phyloP scores from a whole-genome alignment of 2,888 invertebrate genomes.

The Pteria penguin region DNA sequence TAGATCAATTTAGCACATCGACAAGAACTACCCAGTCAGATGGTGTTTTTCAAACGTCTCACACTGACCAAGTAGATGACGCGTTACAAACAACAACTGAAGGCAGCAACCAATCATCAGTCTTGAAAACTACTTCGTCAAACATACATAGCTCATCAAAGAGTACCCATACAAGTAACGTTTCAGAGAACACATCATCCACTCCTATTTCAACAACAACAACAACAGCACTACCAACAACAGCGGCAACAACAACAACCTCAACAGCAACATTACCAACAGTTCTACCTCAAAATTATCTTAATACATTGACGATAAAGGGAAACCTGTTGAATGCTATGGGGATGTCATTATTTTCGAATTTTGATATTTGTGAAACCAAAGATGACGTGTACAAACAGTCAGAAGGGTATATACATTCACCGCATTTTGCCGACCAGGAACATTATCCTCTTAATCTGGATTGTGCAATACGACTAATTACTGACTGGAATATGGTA shows the following conservation, averaged over 20 bases:
- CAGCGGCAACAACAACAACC: neutral
- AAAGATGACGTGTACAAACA: neutral
- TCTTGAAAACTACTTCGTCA: neutral
- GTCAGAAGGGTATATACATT: neutral
- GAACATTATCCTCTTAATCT: neutral
- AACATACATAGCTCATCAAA: neutral
- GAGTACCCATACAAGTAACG: neutral
- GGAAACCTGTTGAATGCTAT: neutral
- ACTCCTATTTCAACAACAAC: neutral
- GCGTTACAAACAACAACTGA: neutral
- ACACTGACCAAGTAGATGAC: too few species aligned
- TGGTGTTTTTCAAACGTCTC: too few species aligned
- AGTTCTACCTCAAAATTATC: neutral
- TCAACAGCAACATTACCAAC: neutral
- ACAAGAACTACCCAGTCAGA: too few species aligned
- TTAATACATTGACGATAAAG: neutral
- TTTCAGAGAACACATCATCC: neutral
- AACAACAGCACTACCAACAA: neutral
- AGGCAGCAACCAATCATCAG: neutral
- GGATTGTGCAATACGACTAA: neutral
- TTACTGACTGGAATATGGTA: neutral
- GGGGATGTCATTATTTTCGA: neutral
- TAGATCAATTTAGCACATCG: neutral
- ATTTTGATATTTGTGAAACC: neutral
- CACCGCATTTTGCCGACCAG: neutral